Percentiles rank a stretch among this genome's conserved stretches.
These are phyloP conservation scores for Eulithis prunata DNA, from an alignment of 2,888 invertebrate genomes.

Conservation along the genomic window DNA sequence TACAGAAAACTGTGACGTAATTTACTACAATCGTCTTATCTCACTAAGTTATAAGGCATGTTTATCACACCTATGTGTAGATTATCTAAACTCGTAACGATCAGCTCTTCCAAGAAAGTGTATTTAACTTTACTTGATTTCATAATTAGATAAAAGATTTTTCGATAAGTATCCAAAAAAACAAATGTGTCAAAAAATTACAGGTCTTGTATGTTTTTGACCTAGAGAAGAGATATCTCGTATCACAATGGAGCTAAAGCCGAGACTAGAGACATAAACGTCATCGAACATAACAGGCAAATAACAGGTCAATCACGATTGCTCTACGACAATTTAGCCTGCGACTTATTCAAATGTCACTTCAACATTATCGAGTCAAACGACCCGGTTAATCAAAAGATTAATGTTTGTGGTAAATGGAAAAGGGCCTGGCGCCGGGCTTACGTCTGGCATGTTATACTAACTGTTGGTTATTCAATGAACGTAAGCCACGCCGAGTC, in stretches of 20 bases:
- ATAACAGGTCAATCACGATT: slow-evolving; percentile 42
- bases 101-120: too few species aligned
- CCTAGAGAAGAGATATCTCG: too few species aligned
- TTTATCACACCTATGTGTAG: slow-evolving; percentile 3
- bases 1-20: slow-evolving; percentile 56
- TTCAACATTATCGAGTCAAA: slow-evolving; percentile 54
- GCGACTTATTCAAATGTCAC: slow-evolving; percentile 57
- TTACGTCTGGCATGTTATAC: slow-evolving; percentile 12
- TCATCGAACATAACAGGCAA: slow-evolving; percentile 36
- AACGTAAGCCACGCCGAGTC: slow-evolving; percentile 51
- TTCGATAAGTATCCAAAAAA: too few species aligned
- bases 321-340: slow-evolving; percentile 35
- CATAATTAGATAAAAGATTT: too few species aligned
- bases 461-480: slow-evolving; percentile 15
- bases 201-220: too few species aligned
- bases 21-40: slow-evolving; percentile 9
- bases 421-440: slow-evolving; percentile 47
- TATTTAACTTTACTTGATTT: too few species aligned
- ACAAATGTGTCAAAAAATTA: too few species aligned
- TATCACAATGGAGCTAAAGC: slow-evolving; percentile 26
- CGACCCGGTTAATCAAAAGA: slow-evolving; percentile 62
- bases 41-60: slow-evolving; percentile 7
- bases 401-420: slow-evolving; percentile 71
- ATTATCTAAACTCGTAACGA: neutral
- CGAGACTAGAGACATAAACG: slow-evolving; percentile 32